phyloP scores from a whole-genome alignment of 2,797 vertebrate genomes.

The Jordanella pulchra region DNA sequence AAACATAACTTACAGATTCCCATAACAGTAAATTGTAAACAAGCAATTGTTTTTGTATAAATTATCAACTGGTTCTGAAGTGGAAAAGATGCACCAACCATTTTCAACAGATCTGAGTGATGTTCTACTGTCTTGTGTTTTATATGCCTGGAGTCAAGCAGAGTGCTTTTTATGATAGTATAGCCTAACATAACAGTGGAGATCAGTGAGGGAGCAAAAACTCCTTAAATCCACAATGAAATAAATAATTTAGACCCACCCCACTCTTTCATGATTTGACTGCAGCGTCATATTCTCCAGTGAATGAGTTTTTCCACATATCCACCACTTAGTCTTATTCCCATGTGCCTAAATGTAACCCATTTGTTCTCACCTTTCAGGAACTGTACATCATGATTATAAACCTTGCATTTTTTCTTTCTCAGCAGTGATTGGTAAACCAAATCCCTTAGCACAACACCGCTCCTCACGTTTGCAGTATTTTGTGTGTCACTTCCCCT shows the following conservation, averaged over 20 bases:
- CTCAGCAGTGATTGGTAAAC: slow-evolving; percentile 63
- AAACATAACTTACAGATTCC: not conserved
- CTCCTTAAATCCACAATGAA: slow-evolving; percentile 26
- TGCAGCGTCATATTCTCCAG: slow-evolving; percentile 12
- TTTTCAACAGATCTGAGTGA: not conserved
- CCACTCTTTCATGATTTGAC: slow-evolving; percentile 31
- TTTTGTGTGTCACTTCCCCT: slow-evolving; percentile 15
- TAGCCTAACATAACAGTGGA: not conserved
- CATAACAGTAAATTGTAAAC: not conserved
- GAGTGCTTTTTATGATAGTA: not conserved
- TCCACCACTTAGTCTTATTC: slow-evolving; percentile 10
- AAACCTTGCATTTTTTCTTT: slow-evolving; percentile 57
- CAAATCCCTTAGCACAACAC: slow-evolving; percentile 53
- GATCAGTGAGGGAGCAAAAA: not conserved
- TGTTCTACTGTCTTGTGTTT: not conserved
- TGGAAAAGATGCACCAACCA: not conserved
- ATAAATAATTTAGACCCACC: slow-evolving; percentile 43
- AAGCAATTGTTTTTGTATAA: slow-evolving; percentile 1
- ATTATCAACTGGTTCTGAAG: not conserved
- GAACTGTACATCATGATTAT: slow-evolving; percentile 17
- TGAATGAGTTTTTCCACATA: slow-evolving; percentile 32
- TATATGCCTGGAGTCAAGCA: not conserved
- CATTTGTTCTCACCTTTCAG: slow-evolving; percentile 9
- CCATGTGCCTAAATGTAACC: slow-evolving; percentile 26
- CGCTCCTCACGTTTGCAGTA: slow-evolving; percentile 40